These are phyloP conservation scores for Darevskia mixta DNA, from an alignment of 2,797 vertebrate genomes.

Conservation along the genomic window DNA sequence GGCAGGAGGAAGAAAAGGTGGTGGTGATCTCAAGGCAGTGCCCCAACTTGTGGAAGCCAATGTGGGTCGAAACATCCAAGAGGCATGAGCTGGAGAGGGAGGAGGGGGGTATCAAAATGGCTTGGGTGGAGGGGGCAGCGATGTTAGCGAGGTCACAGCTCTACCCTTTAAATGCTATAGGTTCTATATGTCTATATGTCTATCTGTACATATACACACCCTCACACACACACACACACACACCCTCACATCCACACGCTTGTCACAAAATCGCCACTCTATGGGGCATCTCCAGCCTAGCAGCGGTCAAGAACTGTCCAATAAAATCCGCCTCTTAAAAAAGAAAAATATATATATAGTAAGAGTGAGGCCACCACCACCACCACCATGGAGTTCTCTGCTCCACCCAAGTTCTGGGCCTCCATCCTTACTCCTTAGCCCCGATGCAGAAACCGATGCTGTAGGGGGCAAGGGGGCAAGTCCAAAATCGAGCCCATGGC, in stretches of 20 bases:
- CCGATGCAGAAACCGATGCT: not conserved
- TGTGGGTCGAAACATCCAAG: conserved; percentile 18
- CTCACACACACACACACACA: conserved; percentile 22
- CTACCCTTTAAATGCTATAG: conserved; percentile 71
- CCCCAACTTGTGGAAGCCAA: conserved; percentile 16
- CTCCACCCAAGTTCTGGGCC: not conserved
- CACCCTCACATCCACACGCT: conserved; percentile 52
- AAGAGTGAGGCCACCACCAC: not conserved
- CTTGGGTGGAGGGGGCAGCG: conserved; percentile 8
- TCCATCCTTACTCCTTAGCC: not conserved
- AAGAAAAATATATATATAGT: not conserved
- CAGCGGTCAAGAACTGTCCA: conserved; percentile 61
- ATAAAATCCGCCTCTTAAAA: conserved; percentile 61
- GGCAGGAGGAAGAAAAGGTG: conserved; percentile 1
- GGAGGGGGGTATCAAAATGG: conserved; percentile 34
- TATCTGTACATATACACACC: conserved; percentile 50
- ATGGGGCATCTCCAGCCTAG: conserved; percentile 51
- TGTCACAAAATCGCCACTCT: conserved; percentile 59
- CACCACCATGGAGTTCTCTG: conserved; percentile 5
- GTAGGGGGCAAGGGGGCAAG: not conserved
- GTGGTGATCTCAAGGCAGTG: not conserved
- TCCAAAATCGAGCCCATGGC: not conserved
- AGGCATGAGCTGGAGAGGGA: conserved; percentile 47
- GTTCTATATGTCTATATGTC: conserved; percentile 70
- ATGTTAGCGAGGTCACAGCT: conserved; percentile 75